Conservation (phyloP, 2,797 vertebrate species). For the Argya squamiceps region DNA sequence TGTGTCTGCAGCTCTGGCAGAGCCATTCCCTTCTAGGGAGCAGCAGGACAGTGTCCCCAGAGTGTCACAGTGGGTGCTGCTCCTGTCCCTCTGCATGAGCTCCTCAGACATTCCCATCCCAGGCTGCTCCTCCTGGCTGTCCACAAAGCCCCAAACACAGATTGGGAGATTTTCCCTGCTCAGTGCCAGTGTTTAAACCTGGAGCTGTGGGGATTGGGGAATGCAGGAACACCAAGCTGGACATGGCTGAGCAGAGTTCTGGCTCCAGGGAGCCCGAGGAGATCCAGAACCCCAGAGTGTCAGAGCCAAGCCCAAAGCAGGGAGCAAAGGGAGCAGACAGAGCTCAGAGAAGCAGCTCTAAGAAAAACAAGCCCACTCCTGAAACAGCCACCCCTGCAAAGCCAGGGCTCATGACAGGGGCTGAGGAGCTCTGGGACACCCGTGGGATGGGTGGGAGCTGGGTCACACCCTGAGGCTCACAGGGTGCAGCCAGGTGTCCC, state of each 20-base stretch:
- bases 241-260: background rate
- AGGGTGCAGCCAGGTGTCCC: background rate
- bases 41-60: background rate
- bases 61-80: fast-evolving
- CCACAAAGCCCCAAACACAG: background rate
- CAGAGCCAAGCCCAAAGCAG: background rate
- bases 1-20: background rate
- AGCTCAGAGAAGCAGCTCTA: background rate
- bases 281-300: background rate
- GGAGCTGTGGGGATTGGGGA: background rate
- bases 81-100: background rate
- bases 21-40: background rate
- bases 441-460: background rate
- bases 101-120: background rate
- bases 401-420: background rate
- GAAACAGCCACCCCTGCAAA: background rate
- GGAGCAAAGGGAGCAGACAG: background rate
- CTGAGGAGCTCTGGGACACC: background rate
- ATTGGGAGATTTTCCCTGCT: background rate
- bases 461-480: background rate
- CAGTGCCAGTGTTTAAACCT: background rate
- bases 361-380: background rate
- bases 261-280: background rate
- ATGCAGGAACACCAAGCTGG: background rate
- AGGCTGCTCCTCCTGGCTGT: fast-evolving